Evolutionary conservation across 2,797 vertebrate genomes (phyloP), one percentile per base, ranked within the genome.

Genomic region (Leptatherina wallacei): DNA sequence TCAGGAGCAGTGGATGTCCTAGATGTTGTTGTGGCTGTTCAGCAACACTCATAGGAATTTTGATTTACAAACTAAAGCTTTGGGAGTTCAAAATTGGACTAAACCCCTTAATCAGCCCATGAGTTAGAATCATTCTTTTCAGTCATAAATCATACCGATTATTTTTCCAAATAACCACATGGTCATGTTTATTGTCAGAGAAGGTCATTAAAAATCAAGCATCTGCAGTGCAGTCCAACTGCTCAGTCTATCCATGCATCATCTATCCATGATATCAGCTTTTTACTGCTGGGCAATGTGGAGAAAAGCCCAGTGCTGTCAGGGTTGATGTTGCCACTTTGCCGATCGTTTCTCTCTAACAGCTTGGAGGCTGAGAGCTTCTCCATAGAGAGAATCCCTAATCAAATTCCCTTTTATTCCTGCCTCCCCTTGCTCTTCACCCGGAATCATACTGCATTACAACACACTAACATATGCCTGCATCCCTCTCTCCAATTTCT

Each of bases 321-420:
- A 90, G 84, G 77, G 88, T 82, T 91, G 89, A 91, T 90, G 91
- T 89, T 90, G 90, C 92, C 90, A 92, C 91, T 93, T 93, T 92
- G 91, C 90, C 89, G 86, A 92, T 91, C 74, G 89, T 89, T 93
- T 92, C 88, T 90, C 87, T 92, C 90, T 92, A 93, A 92, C 90
- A 91, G 92, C 91, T 92, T 78, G 27, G 81, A 90, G 87, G 87
- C 90, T 90, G 88, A 87, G 89, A 92, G 92, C 83, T 77, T 93
- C 91, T 93, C 93, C 92, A 89, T 90, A 89, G 91, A 95, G 91
- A 92, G 88, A 93, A 93, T 93, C 91, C 87, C 85, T 94, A 92
- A 93, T 94, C 92, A 93, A 87, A 92, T 93, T 92, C 90, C 85
- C 91, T 92, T 95, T 93, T 91, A 91, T 94, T 93, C 89, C 80